A percentile compares a stretch with the other conserved stretches of the same genome.
These are phyloP conservation scores for Dasysyrphus albostriatus DNA, from an alignment of 2,888 invertebrate genomes.

Conservation along the genomic window DNA sequence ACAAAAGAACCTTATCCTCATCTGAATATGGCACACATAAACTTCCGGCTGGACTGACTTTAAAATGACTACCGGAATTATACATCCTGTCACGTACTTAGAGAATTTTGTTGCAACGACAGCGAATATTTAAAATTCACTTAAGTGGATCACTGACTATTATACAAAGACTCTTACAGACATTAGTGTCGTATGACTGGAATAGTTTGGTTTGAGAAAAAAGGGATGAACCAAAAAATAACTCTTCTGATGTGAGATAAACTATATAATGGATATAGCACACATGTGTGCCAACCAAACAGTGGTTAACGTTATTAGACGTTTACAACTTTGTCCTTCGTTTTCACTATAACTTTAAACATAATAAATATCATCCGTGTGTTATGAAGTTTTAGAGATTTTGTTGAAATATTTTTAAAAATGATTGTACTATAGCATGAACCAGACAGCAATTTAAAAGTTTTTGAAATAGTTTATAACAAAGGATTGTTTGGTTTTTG, in stretches of 20 bases:
- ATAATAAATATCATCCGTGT: constrained; percentile 48
- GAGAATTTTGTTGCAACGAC: constrained; percentile 25
- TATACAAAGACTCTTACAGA: constrained; percentile 31
- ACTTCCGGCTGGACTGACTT: constrained; percentile 33
- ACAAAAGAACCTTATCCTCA: constrained; percentile 44
- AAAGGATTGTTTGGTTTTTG: not conserved
- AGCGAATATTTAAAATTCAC: constrained; percentile 49
- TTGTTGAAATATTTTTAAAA: not conserved
- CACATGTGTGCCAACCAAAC: constrained; percentile 32
- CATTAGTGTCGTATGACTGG: constrained; percentile 2
- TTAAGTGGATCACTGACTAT: constrained; percentile 52
- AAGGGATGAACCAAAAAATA: not conserved
- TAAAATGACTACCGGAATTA: constrained; percentile 44
- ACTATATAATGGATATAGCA: constrained; percentile 20
- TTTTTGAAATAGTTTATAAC: not conserved
- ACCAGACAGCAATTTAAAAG: not conserved
- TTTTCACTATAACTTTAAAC: constrained; percentile 55
- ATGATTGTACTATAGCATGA: not conserved
- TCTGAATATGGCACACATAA: constrained; percentile 38
- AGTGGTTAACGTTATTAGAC: constrained; percentile 58
- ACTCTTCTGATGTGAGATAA: not conserved
- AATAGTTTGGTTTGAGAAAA: constrained; percentile 27
- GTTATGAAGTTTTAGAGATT: constrained; percentile 9
- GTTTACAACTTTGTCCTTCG: constrained; percentile 46
- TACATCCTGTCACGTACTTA: constrained; percentile 35